phyloP scores from a whole-genome alignment of 2,113 vertebrate species.

The Sardina pilchardus region DNA sequence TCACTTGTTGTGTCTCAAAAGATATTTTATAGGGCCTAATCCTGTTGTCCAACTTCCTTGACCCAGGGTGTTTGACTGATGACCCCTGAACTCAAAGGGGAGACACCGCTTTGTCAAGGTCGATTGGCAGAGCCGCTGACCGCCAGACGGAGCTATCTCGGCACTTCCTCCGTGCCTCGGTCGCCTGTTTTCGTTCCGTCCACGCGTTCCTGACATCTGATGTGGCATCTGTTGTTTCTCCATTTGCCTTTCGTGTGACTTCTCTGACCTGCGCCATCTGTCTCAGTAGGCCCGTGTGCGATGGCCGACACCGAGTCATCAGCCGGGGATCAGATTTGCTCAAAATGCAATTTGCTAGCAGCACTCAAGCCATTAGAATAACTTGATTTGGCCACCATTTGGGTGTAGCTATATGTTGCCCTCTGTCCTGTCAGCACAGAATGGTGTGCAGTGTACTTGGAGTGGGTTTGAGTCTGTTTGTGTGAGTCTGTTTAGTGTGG shows the following conservation, averaged over 20 bases:
- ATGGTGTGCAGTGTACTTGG: neutral
- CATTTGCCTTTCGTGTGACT: neutral
- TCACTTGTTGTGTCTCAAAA: neutral
- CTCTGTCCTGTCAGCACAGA: neutral
- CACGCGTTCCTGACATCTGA: neutral
- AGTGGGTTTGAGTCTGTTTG: neutral
- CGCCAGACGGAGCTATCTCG: neutral
- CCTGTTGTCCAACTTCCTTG: neutral
- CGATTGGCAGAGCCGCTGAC: neutral
- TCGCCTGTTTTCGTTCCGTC: neutral
- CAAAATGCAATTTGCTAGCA: slow-evolving; percentile 15
- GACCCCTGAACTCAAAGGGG: neutral
- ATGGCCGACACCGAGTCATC: neutral
- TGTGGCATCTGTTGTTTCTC: slow-evolving; percentile 4
- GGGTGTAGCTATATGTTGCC: neutral
- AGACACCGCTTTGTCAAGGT: neutral
- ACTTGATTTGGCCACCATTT: neutral
- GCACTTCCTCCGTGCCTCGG: neutral
- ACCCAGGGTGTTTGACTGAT: neutral
- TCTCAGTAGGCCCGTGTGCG: neutral
- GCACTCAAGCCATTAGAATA: slow-evolving; percentile 16
- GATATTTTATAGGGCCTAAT: neutral
- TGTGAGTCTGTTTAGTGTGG: neutral
- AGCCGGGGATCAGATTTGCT: slow-evolving; percentile 9
- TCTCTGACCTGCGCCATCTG: slow-evolving; percentile 11